Evolutionary conservation across 2,113 vertebrate genomes (phyloP), one percentile per base, ranked within the genome.

Genomic region (Microtus oregoni): DNA sequence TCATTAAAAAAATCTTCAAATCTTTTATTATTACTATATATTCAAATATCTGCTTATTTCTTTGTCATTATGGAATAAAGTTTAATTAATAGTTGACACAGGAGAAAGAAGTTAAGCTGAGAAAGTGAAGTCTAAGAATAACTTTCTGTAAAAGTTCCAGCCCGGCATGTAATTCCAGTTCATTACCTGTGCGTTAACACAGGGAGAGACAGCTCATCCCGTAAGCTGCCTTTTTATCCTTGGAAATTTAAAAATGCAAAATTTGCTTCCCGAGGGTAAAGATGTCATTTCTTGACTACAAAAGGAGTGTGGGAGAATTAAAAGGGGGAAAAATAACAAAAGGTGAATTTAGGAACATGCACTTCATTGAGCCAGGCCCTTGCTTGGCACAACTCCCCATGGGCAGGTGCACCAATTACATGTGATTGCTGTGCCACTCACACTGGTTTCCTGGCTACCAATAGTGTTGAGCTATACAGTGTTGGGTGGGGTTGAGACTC

Each of bases 211-310:
- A 28, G 92, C 68, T 97, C 52, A 94, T 68, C 96, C 97, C 95
- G 98, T 97, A 90, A 55, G 92, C 90, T 94, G 1, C 8, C 50
- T 93, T 96, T 95, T 97, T 93, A 83, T 95, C 96, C 95, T 96
- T 97, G 94, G 91, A 97, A 98, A 98, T 96, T 86, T 97, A 79
- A 87, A 98, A 96, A 92, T 94, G 79, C 97, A 92, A 77, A 94
- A 70, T 86, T 92, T 95, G 55, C 68, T 97, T 70, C 90, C 30
- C 44, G 81, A 97, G 91, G 61, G 44, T 89, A 28, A 96, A 93
- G 72, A 63, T 98, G 89, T 22, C 93, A 50, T 70, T 97, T 67
- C 89, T 89, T 90, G 78, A 90, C 82, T 95, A 26, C 70, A 67
- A 95, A 73, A 91, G 91, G 89, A 97, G 86, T 22, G n/a, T 47